These are phyloP conservation scores for Cotesia congregata DNA, from an alignment of 2,888 invertebrate species.

Conservation along the genomic window DNA sequence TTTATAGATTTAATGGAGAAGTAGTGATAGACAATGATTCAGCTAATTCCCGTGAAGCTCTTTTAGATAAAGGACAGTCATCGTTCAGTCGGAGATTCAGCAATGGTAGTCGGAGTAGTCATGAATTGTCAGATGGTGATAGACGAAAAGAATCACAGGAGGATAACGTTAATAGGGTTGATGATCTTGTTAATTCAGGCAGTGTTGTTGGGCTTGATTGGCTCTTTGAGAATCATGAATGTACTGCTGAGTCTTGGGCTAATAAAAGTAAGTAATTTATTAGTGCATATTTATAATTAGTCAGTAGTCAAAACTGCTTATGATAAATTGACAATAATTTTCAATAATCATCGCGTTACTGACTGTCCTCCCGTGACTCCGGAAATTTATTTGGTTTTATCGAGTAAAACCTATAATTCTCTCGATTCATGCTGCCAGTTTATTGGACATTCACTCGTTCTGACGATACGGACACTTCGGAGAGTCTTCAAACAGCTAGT, in stretches of 20 bases:
- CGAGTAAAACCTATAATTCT: slow-evolving; percentile 43
- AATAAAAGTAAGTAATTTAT: slow-evolving; percentile 61
- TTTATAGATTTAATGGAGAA: slow-evolving; percentile 62
- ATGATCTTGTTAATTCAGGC: slow-evolving; percentile 64
- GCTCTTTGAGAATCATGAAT: slow-evolving; percentile 73
- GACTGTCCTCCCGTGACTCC: neutral
- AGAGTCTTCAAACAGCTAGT: slow-evolving; percentile 68
- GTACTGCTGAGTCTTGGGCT: slow-evolving; percentile 61
- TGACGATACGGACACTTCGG: slow-evolving; percentile 69
- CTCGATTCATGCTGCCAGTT: slow-evolving; percentile 66
- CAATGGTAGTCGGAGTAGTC: slow-evolving; percentile 67
- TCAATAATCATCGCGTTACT: slow-evolving; percentile 11
- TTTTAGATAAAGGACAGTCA: slow-evolving; percentile 60
- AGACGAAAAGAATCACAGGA: slow-evolving; percentile 52
- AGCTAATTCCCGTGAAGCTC: slow-evolving; percentile 65
- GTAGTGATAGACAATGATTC: slow-evolving; percentile 62
- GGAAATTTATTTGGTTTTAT: neutral
- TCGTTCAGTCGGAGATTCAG: slow-evolving; percentile 63
- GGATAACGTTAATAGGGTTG: slow-evolving; percentile 59
- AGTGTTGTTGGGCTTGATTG: slow-evolving; percentile 77
- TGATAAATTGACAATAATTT: neutral
- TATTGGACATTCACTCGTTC: slow-evolving; percentile 68
- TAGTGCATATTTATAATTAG: neutral
- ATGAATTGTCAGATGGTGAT: slow-evolving; percentile 64
- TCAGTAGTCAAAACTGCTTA: neutral